Percentiles rank a stretch among this genome's conserved stretches.
Conservation (phyloP, 2,888 invertebrate species). For the Gortyna flavago region DNA sequence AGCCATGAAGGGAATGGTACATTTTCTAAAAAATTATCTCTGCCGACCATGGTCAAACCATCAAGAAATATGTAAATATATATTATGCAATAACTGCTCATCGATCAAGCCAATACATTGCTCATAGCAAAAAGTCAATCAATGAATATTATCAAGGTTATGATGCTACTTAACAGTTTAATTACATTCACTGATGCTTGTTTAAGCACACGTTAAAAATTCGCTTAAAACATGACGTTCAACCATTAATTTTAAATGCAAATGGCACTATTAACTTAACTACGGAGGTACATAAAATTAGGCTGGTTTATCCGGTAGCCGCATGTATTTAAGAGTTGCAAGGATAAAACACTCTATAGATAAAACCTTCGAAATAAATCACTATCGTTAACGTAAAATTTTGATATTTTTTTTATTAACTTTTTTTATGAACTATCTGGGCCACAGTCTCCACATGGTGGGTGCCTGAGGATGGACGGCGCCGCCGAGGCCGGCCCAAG, state of each 20-base stretch:
- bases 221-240: conserved; percentile 8
- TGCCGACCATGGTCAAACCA: too few species aligned
- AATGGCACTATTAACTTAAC: conserved; percentile 25
- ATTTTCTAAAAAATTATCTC: too few species aligned
- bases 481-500: too few species aligned
- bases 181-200: conserved; percentile 9
- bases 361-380: conserved; percentile 4
- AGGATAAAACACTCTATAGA: conserved; percentile 28
- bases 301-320: conserved; percentile 4
- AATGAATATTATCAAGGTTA: conserved; percentile 42
- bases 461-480: too few species aligned
- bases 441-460: too few species aligned
- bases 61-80: too few species aligned
- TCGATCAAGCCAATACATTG: conserved; percentile 25
- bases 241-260: conserved; percentile 22
- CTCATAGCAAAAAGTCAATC: conserved; percentile 1
- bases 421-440: too few species aligned
- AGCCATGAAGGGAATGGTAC: too few species aligned
- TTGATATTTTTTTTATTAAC: too few species aligned
- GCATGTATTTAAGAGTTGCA: conserved; percentile 1
- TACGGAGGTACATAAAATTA: conserved; percentile 8
- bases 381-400: too few species aligned
- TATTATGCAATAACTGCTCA: conserved; percentile 27
- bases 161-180: conserved; percentile 13
- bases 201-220: conserved; percentile 19